Conservation (phyloP, 2,888 invertebrate species). For the Exocentrus adspersus region DNA sequence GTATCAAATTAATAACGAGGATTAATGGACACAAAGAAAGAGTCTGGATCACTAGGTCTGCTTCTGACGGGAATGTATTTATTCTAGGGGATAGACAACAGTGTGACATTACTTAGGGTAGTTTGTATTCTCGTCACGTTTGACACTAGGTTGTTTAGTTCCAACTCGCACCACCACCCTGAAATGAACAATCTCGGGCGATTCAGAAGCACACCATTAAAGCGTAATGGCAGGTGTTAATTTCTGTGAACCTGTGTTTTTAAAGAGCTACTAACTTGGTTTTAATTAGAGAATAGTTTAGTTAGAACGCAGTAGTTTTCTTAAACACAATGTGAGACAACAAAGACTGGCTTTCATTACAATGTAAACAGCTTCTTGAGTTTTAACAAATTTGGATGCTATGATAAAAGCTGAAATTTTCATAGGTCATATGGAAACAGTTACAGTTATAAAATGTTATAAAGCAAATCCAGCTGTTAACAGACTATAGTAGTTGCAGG, state of each 20-base stretch:
- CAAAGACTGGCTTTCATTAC: too few relatives aligned
- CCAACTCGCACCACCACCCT: slow-evolving; percentile 48
- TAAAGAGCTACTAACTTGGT: too few relatives aligned
- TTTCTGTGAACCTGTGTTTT: neutral
- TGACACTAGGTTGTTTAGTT: slow-evolving; percentile 53
- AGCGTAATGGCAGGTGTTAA: slow-evolving; percentile 11
- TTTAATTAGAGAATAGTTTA: too few relatives aligned
- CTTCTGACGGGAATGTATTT: slow-evolving; percentile 9
- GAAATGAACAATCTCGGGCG: slow-evolving; percentile 50
- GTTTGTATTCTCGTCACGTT: slow-evolving; percentile 52
- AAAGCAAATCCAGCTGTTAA: too few relatives aligned
- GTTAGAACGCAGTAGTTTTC: too few relatives aligned
- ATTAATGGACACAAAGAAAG: slow-evolving; percentile 2
- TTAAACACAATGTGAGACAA: too few relatives aligned
- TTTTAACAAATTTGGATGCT: too few relatives aligned
- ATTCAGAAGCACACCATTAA: slow-evolving; percentile 12
- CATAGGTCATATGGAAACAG: too few relatives aligned
- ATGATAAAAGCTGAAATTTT: too few relatives aligned
- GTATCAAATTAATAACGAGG: neutral
- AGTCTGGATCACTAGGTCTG: slow-evolving; percentile 7
- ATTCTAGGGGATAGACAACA: slow-evolving; percentile 20
- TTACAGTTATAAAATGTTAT: too few relatives aligned
- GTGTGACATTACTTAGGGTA: slow-evolving; percentile 34
- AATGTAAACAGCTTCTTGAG: too few relatives aligned
- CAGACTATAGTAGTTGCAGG: too few relatives aligned